A percentile compares a stretch with the other conserved stretches of the same genome.
These are phyloP conservation scores for Diaperis boleti DNA, from an alignment of 2,888 invertebrate species.

Conservation along the genomic window DNA sequence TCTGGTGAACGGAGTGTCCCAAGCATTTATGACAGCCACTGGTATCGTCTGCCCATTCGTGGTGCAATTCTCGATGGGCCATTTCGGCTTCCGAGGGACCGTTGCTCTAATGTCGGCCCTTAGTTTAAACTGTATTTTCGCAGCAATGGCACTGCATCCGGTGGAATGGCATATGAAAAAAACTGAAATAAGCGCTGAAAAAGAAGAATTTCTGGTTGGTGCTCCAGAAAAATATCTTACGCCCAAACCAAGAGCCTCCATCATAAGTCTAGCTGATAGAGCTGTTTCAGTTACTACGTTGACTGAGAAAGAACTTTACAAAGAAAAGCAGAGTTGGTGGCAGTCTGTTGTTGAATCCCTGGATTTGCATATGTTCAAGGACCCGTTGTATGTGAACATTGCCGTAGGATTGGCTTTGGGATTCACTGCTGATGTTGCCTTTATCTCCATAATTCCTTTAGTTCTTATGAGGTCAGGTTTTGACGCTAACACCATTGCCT, in stretches of 20 bases:
- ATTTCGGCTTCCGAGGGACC: constrained; percentile 80
- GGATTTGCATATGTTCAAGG: constrained; percentile 74
- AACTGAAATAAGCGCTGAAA: constrained; percentile 32
- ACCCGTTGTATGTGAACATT: constrained; percentile 76
- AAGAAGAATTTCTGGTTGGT: constrained; percentile 34
- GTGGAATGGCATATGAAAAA: constrained; percentile 52
- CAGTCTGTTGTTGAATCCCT: constrained; percentile 71
- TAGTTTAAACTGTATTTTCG: constrained; percentile 76
- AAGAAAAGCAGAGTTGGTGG: constrained; percentile 59
- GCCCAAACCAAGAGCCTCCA: constrained; percentile 50
- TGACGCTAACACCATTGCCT: constrained; percentile 72
- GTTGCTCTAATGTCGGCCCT: constrained; percentile 75
- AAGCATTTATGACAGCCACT: constrained; percentile 76
- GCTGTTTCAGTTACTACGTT: constrained; percentile 53
- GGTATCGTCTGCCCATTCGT: constrained; percentile 77
- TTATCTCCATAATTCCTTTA: constrained; percentile 77
- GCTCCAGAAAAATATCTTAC: constrained; percentile 26
- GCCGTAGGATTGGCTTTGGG: constrained; percentile 77
- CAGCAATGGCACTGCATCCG: constrained; percentile 80
- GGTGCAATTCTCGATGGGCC: constrained; percentile 72
- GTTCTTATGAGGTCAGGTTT: constrained; percentile 72
- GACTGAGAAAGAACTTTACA: constrained; percentile 9
- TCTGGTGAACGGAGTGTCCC: constrained; percentile 81
- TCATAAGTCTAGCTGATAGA: constrained; percentile 57
- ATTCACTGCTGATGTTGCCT: constrained; percentile 77